These are phyloP conservation scores for Stenichneumon culpator DNA, from an alignment of 2,888 invertebrate species.

Conservation along the genomic window DNA sequence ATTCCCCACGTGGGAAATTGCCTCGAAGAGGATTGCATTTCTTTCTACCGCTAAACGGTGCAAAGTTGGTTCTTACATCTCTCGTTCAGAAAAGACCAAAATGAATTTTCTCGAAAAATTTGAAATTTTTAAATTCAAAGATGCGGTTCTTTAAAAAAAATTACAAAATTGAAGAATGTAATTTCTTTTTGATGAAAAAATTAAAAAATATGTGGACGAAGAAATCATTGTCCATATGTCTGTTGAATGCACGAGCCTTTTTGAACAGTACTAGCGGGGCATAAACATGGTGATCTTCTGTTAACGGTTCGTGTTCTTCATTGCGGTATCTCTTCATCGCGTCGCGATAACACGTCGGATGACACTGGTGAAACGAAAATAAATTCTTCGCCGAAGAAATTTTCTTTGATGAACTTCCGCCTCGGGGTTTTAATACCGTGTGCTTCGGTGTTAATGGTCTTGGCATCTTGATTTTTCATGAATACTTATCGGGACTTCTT, in stretches of 20 bases:
- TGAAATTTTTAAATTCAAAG: neutral
- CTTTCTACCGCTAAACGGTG: neutral
- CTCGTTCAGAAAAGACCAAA: neutral
- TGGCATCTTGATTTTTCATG: constrained; percentile 6
- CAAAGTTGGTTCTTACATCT: neutral
- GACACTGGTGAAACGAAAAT: neutral
- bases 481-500: constrained; percentile 28
- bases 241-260: neutral
- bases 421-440: neutral
- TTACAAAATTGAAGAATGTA: no score
- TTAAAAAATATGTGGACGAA: no score
- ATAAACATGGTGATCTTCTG: neutral
- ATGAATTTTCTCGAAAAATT: neutral
- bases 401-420: constrained; percentile 18
- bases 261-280: no score
- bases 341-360: neutral
- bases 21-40: neutral
- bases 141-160: neutral
- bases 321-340: neutral
- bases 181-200: no score
- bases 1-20: constrained; percentile 59
- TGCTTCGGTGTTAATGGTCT: neutral
- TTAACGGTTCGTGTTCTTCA: constrained; percentile 2
- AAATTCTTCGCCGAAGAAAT: neutral
- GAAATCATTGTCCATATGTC: neutral